phyloP scores from a whole-genome alignment of 2,113 vertebrate species.

The Delphinapterus leucas region DNA sequence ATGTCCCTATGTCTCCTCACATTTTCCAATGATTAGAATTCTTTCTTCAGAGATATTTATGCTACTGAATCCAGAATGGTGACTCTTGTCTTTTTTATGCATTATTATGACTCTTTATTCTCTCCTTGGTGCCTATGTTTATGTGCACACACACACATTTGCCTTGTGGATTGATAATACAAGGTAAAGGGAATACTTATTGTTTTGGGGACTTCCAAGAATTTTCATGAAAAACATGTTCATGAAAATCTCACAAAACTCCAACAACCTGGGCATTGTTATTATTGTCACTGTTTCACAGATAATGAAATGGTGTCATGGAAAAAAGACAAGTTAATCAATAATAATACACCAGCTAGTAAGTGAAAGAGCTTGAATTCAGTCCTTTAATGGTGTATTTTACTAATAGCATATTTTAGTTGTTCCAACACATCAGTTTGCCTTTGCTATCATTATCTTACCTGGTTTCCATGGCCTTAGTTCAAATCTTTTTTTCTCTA shows the following conservation, averaged over 20 bases:
- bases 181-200: background rate
- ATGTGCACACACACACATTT: background rate
- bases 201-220: background rate
- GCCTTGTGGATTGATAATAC: background rate
- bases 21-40: background rate
- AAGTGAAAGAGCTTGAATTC: background rate
- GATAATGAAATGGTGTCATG: background rate
- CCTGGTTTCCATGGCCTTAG: background rate
- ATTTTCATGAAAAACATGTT: background rate
- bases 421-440: slow-evolving; percentile 3
- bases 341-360: background rate
- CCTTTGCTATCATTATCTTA: slow-evolving; percentile 5
- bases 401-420: slow-evolving; percentile 1
- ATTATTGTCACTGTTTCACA: background rate
- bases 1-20: background rate
- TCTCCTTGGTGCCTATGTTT: background rate
- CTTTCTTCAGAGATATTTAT: background rate
- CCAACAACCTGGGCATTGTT: background rate
- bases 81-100: background rate
- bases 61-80: background rate
- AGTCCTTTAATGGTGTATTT: background rate
- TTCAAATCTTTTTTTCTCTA: slow-evolving; percentile 10
- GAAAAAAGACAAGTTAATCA: background rate
- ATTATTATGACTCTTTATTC: background rate
- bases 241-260: background rate